Conservation (phyloP, 2,888 invertebrate species). For the Cosmopolites sordidus region DNA sequence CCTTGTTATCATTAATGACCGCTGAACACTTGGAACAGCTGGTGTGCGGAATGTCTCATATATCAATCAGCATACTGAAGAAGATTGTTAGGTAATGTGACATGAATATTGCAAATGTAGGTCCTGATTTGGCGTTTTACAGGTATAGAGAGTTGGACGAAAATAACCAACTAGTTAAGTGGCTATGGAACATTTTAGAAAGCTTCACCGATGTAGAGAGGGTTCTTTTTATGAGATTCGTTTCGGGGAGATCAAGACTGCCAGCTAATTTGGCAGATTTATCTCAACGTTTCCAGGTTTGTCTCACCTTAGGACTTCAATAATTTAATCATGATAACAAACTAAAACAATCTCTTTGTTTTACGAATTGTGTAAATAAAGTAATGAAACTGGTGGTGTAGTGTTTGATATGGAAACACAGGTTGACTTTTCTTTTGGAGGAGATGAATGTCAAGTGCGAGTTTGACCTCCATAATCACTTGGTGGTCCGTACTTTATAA, state of each 20-base stretch:
- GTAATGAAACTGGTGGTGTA: too few species aligned
- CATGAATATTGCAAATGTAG: neutral
- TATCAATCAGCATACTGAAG: conserved; percentile 56
- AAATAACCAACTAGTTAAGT: conserved; percentile 55
- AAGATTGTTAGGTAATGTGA: conserved; percentile 56
- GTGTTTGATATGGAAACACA: too few species aligned
- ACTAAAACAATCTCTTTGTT: neutral
- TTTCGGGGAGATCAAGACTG: conserved; percentile 60
- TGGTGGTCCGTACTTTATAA: too few species aligned
- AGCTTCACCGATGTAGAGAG: conserved; percentile 59
- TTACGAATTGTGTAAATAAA: too few species aligned
- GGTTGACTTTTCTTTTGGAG: too few species aligned
- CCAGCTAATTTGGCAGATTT: conserved; percentile 63
- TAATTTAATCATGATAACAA: neutral
- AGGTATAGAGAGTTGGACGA: conserved; percentile 63
- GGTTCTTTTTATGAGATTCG: conserved; percentile 62
- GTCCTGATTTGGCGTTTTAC: conserved; percentile 1
- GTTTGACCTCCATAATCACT: too few species aligned
- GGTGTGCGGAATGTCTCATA: conserved; percentile 60
- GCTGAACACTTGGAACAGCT: conserved; percentile 58
- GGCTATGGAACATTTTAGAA: conserved; percentile 63
- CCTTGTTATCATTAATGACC: conserved; percentile 57
- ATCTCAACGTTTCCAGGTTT: conserved; percentile 60
- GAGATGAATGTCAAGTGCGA: too few species aligned
- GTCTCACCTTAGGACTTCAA: too few species aligned